Evolutionary conservation across 2,797 vertebrate genomes (phyloP), one percentile per base, ranked within the genome.

Genomic region (Anguilla pacifica): DNA sequence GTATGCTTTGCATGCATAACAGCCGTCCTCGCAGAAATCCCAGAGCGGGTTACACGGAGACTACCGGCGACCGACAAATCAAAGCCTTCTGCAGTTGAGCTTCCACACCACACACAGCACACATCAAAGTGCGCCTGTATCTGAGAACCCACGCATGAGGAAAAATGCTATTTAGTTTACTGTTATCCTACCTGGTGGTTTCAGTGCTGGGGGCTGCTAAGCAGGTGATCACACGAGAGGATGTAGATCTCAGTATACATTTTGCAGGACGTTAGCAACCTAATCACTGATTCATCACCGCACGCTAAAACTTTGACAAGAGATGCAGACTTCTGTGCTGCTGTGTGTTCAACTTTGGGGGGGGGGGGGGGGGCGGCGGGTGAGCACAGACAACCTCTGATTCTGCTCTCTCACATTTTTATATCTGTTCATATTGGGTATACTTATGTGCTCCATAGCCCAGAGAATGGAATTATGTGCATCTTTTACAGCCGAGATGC

Each of bases 51-150:
- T 77, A 6, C 15, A 7, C 49, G 46, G 83, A n/a, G 53, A 61
- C 51, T 64, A 55, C 57, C 31, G 84, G 86, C 83, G 88, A 88
- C 79, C 86, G 85, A 86, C 89, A 61, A 84, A 83, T 89, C 86
- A 89, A 88, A 89, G 87, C 87, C 10, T 83, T 89, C 39, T 22
- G 86, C 85, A 15, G 79, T 86, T 72, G 46, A 74, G 86, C 79
- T 43, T 46, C 84, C 28, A 87, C 86, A 74, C 86, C 87, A 67
- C 72, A 83, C 31, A 64, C 86, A 84, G 83, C 31, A 70, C 86
- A 67, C 88, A 90, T 87, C 88, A 90, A 89, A 89, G 67, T 0
- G 11, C 51, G 35, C 83, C 53, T 57, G 9, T 28, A 28, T 51
- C 35, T 6, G 43, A 83, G 22, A 51, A n/a, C 35, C 43, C 9